Evolutionary conservation across 2,888 invertebrate species (phyloP).

Genomic region (Meteorus cinctellus): DNA sequence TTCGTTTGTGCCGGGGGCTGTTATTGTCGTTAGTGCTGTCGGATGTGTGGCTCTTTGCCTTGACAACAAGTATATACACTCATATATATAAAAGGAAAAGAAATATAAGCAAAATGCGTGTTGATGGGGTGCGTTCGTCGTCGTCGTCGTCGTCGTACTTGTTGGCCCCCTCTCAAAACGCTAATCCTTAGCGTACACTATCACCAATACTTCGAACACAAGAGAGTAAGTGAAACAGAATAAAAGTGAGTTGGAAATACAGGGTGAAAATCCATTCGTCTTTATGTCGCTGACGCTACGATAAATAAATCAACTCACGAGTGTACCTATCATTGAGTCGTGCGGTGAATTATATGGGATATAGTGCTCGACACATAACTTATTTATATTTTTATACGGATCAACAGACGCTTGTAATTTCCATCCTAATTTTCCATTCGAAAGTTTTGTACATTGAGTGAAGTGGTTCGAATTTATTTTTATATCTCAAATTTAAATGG

Average conservation of each 20-base stretch:
- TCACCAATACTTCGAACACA: conserved; percentile 29
- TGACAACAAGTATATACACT: conserved; percentile 6
- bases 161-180: conserved; percentile 30
- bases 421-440: neutral
- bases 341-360: conserved; percentile 17
- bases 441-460: too few relatives aligned
- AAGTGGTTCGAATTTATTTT: neutral
- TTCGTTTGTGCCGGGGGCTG: neutral
- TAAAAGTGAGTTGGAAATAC: neutral
- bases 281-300: conserved; percentile 66
- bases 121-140: neutral
- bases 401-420: neutral
- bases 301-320: conserved; percentile 73
- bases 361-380: conserved; percentile 15
- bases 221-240: conserved; percentile 24
- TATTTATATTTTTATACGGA: conserved; percentile 9
- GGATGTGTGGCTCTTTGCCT: conserved; percentile 8
- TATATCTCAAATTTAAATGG: too few relatives aligned
- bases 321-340: conserved; percentile 55
- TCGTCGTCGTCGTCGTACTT: conserved; percentile 6
- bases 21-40: conserved; percentile 8
- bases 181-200: conserved; percentile 36
- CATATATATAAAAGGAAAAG: neutral
- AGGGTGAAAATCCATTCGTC: conserved; percentile 62
- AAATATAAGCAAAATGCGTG: conserved; percentile 1